phyloP scores from a whole-genome alignment of 2,888 invertebrate species.

The Tethea ocularis region DNA sequence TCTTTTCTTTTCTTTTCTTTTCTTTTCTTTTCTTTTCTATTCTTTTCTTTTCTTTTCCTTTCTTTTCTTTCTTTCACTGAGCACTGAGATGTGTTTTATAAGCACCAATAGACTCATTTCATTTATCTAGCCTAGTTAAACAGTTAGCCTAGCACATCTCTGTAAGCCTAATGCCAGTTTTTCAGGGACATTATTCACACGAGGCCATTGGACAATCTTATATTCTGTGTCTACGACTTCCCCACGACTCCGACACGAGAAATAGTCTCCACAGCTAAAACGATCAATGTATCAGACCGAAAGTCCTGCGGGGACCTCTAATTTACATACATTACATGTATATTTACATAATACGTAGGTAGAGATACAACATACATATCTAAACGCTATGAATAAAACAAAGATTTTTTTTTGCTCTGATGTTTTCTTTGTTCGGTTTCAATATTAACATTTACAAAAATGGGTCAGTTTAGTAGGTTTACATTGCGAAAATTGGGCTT shows the following conservation, averaged over 20 bases:
- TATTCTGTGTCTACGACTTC: not conserved
- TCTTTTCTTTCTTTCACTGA: no score
- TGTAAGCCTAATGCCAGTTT: no score
- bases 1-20: no score
- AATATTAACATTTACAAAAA: not conserved
- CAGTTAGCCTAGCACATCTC: no score
- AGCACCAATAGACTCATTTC: no score
- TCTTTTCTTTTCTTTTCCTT: no score
- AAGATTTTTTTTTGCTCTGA: not conserved
- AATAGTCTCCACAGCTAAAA: not conserved
- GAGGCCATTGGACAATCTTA: no score
- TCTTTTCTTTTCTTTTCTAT: no score
- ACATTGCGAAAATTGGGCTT: not conserved
- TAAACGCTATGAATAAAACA: not conserved
- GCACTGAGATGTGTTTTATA: no score
- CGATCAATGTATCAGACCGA: not conserved
- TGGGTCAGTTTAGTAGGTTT: constrained; percentile 3
- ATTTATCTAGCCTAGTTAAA: no score
- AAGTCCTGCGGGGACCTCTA: constrained; percentile 22
- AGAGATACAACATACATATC: not conserved
- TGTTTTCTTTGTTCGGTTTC: not conserved
- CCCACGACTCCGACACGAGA: not conserved
- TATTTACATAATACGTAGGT: constrained; percentile 30
- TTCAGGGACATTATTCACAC: no score
- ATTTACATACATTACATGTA: constrained; percentile 42